phyloP scores from a whole-genome alignment of 2,797 vertebrate genomes.

The Leptoclinus maculatus region DNA sequence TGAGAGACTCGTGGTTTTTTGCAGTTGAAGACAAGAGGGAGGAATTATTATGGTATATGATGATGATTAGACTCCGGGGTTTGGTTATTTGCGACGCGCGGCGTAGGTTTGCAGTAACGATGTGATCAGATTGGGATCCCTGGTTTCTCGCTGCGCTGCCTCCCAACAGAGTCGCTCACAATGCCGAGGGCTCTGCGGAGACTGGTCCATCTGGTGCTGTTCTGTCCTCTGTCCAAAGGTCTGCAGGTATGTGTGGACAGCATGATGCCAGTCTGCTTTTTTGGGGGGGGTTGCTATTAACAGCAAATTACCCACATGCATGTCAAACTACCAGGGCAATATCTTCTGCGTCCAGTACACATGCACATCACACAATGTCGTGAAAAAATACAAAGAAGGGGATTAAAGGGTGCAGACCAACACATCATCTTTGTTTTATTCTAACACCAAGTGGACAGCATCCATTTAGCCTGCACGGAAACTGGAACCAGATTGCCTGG shows the following conservation, averaged over 20 bases:
- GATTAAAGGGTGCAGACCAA: too few species aligned
- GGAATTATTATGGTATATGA: background rate
- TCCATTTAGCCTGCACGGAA: background rate
- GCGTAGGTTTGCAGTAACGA: constrained; percentile 47
- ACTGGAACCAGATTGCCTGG: background rate
- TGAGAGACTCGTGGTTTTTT: background rate
- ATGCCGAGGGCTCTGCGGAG: constrained; percentile 91
- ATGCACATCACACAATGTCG: background rate
- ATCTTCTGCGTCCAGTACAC: background rate
- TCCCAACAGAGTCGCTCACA: constrained; percentile 61
- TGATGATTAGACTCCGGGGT: background rate
- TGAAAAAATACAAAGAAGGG: background rate
- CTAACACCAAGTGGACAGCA: background rate
- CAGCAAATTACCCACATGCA: background rate
- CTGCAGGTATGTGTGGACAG: constrained; percentile 86
- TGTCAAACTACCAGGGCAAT: background rate
- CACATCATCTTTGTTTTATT: background rate
- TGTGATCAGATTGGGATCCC: constrained; percentile 64
- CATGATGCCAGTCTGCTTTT: background rate
- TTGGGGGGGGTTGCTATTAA: background rate
- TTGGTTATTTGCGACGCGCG: constrained; percentile 22
- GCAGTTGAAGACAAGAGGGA: background rate
- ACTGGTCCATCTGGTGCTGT: constrained; percentile 90
- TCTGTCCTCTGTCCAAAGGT: constrained; percentile 91
- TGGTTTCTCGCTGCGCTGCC: constrained; percentile 53